These are phyloP conservation scores for Drosophila siamana DNA, from an alignment of 2,888 invertebrate species.

Conservation along the genomic window DNA sequence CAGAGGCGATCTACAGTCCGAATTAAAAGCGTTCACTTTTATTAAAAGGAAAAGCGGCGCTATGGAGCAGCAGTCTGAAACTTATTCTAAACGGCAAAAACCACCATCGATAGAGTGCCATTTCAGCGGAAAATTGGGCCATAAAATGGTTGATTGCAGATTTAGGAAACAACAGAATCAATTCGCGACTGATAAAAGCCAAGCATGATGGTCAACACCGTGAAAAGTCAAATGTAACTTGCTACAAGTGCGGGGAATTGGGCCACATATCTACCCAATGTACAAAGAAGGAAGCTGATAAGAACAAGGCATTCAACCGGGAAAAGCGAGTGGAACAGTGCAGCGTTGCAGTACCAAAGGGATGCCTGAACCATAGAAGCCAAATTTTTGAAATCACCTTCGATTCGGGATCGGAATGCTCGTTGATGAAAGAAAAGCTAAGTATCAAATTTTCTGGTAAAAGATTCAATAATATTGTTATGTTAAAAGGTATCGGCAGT, in stretches of 20 bases:
- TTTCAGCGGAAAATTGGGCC: conserved; percentile 40
- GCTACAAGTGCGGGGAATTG: conserved; percentile 29
- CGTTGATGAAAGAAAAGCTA: conserved; percentile 32
- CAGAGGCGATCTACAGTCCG: conserved; percentile 33
- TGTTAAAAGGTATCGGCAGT: conserved; percentile 33
- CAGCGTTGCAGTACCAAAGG: conserved; percentile 35
- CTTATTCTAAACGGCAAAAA: conserved; percentile 5
- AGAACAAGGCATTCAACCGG: conserved; percentile 14
- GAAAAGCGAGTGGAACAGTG: conserved; percentile 36
- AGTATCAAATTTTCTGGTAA: conserved; percentile 32
- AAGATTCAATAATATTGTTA: conserved; percentile 36
- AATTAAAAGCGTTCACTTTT: conserved; percentile 24
- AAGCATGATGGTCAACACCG: conserved; percentile 20
- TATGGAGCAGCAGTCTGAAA: conserved; percentile 14
- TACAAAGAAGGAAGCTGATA: conserved; percentile 18
- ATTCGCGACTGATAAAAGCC: conserved; percentile 16
- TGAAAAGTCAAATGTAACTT: conserved; percentile 28
- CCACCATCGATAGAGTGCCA: conserved; percentile 30
- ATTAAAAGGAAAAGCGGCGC: conserved; percentile 10
- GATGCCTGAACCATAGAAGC: conserved; percentile 21
- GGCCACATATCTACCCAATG: conserved; percentile 33
- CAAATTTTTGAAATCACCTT: conserved; percentile 38
- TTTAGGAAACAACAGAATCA: conserved; percentile 13
- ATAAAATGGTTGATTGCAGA: conserved; percentile 35
- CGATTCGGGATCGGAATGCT: conserved; percentile 36